These are phyloP conservation scores for Drosophila insularis DNA, from an alignment of 1,140 invertebrate genomes.

Conservation along the genomic window DNA sequence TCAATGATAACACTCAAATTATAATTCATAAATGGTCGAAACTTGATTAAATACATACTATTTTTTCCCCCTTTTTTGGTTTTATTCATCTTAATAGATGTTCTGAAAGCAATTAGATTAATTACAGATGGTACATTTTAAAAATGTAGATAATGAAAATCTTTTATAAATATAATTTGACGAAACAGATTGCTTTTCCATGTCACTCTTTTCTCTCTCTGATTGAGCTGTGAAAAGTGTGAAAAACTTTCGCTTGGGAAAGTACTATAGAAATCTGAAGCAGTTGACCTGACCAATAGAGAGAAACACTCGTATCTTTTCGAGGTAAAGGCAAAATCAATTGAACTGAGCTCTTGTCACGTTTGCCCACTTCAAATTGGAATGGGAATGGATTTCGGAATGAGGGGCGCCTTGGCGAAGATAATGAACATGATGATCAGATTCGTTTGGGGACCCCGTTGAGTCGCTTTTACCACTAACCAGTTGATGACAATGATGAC, in stretches of 20 bases:
- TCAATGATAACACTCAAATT: background rate
- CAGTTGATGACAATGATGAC: slow-evolving; percentile 67
- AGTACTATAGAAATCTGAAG: slow-evolving; percentile 15
- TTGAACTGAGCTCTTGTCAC: slow-evolving; percentile 58
- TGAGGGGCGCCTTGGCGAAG: slow-evolving; percentile 14
- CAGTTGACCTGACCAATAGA: slow-evolving; percentile 29
- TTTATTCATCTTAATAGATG: background rate
- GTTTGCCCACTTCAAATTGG: slow-evolving; percentile 57
- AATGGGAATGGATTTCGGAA: slow-evolving; percentile 10
- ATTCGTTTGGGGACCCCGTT: slow-evolving; percentile 36
- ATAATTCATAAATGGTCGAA: background rate
- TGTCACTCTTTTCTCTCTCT: slow-evolving; percentile 8
- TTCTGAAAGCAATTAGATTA: background rate
- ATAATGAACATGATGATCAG: slow-evolving; percentile 23
- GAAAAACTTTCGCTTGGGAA: slow-evolving; percentile 57
- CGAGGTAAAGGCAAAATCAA: slow-evolving; percentile 49
- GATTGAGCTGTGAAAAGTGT: slow-evolving; percentile 42
- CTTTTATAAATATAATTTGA: too few relatives aligned
- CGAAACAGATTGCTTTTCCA: background rate
- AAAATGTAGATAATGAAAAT: too few relatives aligned
- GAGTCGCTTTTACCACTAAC: slow-evolving; percentile 43
- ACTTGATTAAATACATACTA: background rate
- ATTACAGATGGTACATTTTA: background rate
- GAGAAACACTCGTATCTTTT: slow-evolving; percentile 5
- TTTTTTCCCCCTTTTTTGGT: too few relatives aligned